Evolutionary conservation across 2,797 vertebrate genomes (phyloP), one percentile per base, ranked within the genome.

Genomic region (Telmatherina bonti): DNA sequence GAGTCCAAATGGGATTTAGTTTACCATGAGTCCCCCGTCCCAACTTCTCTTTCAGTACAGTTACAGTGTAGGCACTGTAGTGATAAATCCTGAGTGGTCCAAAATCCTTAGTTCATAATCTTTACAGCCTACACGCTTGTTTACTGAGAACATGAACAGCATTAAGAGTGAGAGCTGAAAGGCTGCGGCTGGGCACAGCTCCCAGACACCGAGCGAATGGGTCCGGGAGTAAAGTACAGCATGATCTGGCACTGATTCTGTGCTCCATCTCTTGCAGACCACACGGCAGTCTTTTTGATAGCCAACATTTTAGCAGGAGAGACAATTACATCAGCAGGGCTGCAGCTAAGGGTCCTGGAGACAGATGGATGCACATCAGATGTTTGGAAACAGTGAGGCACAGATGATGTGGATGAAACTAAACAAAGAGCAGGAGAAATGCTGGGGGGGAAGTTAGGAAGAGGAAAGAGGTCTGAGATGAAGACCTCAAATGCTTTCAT

Each of bases 401-500:
- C 43, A 59, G 54, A 73, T 62, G 1, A 0, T n/a, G 67, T 8
- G 18, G 72, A 83, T 58, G 49, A 74, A 74, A 71, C 49, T 38
- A 11, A 33, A 57, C 12, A 26, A 6, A 3, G 0, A 30, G 1
- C 7, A 1, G n/a, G 45, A n/a, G 0, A 30, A 29, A 38, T 20
- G 33, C 8, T 35, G 33, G 12, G 11, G 12, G n/a, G 15, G 8
- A 15, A 61, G 20, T 30, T n/a, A 60, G 53, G 62, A 54, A 66
- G 62, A 57, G 29, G 26, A 67, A 49, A 71, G 53, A 72, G 53
- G 76, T 70, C 78, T 72, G 43, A 58, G 74, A 89, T 86, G 85
- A 90, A 88, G 85, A 87, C 74, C 72, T 85, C 72, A 82, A 81
- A 87, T 77, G 79, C 81, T 90, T 91, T 86, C 90, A 92, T 80